Evolutionary conservation across 2,113 vertebrate genomes (phyloP).

Genomic region (Sylvilagus bachmani): DNA sequence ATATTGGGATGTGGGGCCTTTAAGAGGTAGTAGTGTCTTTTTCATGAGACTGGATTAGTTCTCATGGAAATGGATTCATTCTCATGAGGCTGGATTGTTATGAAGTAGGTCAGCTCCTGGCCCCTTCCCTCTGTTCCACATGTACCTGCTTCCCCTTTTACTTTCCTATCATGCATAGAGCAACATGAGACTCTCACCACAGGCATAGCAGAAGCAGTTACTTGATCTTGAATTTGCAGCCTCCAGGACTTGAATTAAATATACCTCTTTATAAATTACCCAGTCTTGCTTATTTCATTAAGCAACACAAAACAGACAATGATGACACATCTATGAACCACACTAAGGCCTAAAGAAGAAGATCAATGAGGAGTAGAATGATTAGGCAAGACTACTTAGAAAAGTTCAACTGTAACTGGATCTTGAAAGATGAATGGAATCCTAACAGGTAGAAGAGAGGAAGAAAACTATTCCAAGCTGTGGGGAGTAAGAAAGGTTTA

Average conservation of each 20-base stretch:
- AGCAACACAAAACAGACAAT: neutral
- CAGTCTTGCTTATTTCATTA: neutral
- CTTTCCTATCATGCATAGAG: neutral
- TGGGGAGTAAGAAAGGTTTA: neutral
- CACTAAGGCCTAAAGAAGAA: neutral
- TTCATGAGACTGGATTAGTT: neutral
- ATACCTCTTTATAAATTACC: neutral
- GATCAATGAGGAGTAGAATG: neutral
- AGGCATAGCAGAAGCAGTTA: neutral
- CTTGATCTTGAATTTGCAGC: neutral
- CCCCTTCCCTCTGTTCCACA: neutral
- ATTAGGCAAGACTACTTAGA: neutral
- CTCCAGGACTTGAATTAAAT: neutral
- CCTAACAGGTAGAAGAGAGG: neutral
- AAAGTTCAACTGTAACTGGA: neutral
- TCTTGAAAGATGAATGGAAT: slow-evolving; percentile 25
- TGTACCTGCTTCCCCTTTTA: neutral
- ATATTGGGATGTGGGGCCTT: neutral
- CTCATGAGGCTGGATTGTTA: neutral
- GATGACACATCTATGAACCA: neutral
- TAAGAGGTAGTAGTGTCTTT: neutral
- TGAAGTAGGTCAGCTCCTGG: neutral
- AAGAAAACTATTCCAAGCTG: neutral
- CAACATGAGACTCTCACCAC: neutral
- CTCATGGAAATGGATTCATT: neutral